Base-by-base conservation (phyloP, 2,113 vertebrate genomes). In the Oenanthe melanoleuca region DNA sequence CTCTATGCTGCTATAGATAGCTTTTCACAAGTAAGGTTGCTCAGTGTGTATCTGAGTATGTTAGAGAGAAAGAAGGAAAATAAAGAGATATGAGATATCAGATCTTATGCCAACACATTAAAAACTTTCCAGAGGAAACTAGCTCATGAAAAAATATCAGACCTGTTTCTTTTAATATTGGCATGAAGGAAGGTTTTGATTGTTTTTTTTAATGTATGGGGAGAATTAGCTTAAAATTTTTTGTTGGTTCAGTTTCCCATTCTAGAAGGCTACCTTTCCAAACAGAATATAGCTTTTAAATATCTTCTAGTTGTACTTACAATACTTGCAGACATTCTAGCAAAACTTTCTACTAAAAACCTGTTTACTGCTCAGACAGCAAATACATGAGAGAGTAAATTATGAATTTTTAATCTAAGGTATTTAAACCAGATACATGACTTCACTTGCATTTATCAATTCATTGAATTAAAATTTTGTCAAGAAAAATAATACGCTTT, bases 341-440 rank as follows among this genome's bases (percentile, higher is more conserved):
- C 73, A 47, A 85, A 87, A 37, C 8, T 33, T 75, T 4, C 18
- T 66, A 38, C 18, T 65, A 45, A 34, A 86, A 88, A 49, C 56
- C 56, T 55, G 19, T 82, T 95, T 94, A 53, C 26, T 79, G 25
- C 19, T 91, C 55, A 70, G 33, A 79, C 31, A 37, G 14, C 28
- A 94, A 85, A 85, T 69, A 85, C 44, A 79, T 89, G 40, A 81
- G 22, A 75, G 13, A 72, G 37, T 65, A 91, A 79, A 94, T 69
- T 34, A 65, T 70, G 29, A 87, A 89, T 80, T 88, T 94, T 89
- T 94, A 82, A 85, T 91, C 34, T 73, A 56, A 85, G 12, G 29
- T 88, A 28, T 53, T 82, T 84, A 5, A 61, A 91, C 26, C 16
- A 86, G 55, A 80, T 70, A 79, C 63, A 21, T 73, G 16, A 74